Evolutionary conservation across 2,888 invertebrate species (phyloP).

Genomic region (Andrena trimmerana): DNA sequence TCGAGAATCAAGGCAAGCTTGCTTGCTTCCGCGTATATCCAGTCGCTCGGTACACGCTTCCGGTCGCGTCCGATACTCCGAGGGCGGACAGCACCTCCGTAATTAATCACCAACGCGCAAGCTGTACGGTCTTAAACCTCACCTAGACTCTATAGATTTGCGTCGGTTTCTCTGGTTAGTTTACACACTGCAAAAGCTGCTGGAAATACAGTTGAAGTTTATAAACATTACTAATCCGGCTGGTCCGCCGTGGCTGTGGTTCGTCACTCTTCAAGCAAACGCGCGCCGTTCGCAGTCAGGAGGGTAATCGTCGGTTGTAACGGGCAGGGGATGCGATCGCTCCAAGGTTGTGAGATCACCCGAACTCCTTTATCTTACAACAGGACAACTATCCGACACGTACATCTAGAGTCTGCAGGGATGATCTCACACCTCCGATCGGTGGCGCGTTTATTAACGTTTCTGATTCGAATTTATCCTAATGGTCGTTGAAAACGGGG

Average conservation of each 20-base stretch:
- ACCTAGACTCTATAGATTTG: slow-evolving; percentile 67
- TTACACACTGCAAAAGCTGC: slow-evolving; percentile 76
- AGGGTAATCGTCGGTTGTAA: background rate
- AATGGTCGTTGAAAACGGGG: slow-evolving; percentile 10
- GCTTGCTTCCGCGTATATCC: slow-evolving; percentile 17
- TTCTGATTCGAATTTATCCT: too few species aligned
- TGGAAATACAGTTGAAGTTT: slow-evolving; percentile 75
- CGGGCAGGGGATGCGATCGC: background rate
- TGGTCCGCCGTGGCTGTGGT: slow-evolving; percentile 57
- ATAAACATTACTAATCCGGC: slow-evolving; percentile 68
- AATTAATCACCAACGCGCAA: slow-evolving; percentile 62
- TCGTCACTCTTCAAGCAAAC: background rate
- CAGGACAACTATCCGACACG: too few species aligned
- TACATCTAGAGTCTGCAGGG: too few species aligned
- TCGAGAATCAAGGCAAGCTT: slow-evolving; percentile 57
- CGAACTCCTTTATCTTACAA: background rate
- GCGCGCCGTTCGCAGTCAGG: background rate
- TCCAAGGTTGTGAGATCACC: background rate
- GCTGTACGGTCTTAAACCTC: slow-evolving; percentile 66
- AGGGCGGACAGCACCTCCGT: slow-evolving; percentile 64
- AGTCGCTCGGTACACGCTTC: background rate
- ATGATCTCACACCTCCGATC: background rate
- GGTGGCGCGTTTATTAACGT: background rate
- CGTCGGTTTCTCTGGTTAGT: slow-evolving; percentile 67
- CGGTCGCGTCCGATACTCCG: slow-evolving; percentile 20